Percentiles rank a stretch among this genome's conserved stretches.
These are phyloP conservation scores for Zaprionus nigranus DNA, from an alignment of 1,140 invertebrate species.

Conservation along the genomic window DNA sequence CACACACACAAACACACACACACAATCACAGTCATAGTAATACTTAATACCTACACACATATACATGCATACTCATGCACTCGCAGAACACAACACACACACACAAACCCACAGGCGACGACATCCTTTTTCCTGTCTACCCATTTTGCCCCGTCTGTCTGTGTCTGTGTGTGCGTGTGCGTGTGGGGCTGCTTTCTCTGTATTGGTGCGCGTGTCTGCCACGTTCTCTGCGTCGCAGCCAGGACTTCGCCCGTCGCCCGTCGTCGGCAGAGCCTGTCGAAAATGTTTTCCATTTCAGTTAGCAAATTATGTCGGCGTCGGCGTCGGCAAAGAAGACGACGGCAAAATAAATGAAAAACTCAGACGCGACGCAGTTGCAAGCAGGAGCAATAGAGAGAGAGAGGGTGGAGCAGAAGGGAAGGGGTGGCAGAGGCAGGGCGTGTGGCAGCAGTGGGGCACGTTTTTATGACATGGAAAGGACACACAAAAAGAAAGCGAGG, in stretches of 20 bases:
- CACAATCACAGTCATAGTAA: background rate
- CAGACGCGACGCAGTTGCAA: constrained; percentile 76
- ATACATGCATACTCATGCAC: constrained; percentile 3
- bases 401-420: background rate
- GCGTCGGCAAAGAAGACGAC: constrained; percentile 46
- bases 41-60: constrained; percentile 6
- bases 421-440: background rate
- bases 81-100: constrained; percentile 11
- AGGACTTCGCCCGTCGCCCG: constrained; percentile 8
- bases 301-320: constrained; percentile 77
- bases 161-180: constrained; percentile 69
- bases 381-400: background rate
- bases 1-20: constrained; percentile 12
- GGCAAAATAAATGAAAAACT: constrained; percentile 76
- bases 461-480: constrained; percentile 64
- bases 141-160: constrained; percentile 30
- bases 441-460: constrained; percentile 24
- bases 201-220: constrained; percentile 81
- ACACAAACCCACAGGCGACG: constrained; percentile 21
- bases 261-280: constrained; percentile 62
- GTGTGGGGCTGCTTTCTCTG: constrained; percentile 58
- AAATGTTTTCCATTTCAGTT: constrained; percentile 83
- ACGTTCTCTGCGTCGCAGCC: constrained; percentile 38
- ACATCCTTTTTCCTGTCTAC: constrained; percentile 77
- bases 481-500: constrained; percentile 26